Evolutionary conservation across 2,113 vertebrate species (phyloP).

Genomic region (Chrysemys picta): DNA sequence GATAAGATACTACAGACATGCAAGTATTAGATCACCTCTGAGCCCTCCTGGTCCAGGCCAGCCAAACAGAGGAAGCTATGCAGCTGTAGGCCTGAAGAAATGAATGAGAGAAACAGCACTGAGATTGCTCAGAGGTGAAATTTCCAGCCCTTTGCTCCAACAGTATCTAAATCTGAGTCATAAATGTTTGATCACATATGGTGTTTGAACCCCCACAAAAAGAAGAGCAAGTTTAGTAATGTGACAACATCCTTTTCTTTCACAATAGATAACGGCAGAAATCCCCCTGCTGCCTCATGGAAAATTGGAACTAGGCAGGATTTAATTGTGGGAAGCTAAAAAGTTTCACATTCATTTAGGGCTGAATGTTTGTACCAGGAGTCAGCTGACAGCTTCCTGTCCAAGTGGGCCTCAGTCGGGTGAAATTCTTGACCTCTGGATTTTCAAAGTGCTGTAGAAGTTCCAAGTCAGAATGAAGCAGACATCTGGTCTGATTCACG

Average conservation of each 20-base stretch:
- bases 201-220: neutral
- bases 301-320: slow-evolving; percentile 30
- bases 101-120: neutral
- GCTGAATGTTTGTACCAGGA: slow-evolving; percentile 48
- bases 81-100: neutral
- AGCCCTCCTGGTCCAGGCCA: neutral
- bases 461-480: neutral
- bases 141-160: slow-evolving; percentile 10
- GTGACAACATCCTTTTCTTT: neutral
- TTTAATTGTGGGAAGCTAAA: slow-evolving; percentile 36
- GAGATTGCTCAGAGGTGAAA: neutral
- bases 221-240: neutral
- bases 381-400: slow-evolving; percentile 64
- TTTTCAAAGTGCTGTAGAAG: slow-evolving; percentile 4
- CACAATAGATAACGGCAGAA: neutral
- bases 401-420: neutral
- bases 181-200: neutral
- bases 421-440: slow-evolving; percentile 56
- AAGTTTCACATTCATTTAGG: slow-evolving; percentile 46
- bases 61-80: neutral
- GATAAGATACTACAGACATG: neutral
- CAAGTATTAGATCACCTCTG: neutral
- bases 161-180: neutral
- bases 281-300: slow-evolving; percentile 7
- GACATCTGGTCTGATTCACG: neutral